These are phyloP conservation scores for Leptopilina boulardi DNA, from an alignment of 1,140 invertebrate genomes.

Conservation along the genomic window DNA sequence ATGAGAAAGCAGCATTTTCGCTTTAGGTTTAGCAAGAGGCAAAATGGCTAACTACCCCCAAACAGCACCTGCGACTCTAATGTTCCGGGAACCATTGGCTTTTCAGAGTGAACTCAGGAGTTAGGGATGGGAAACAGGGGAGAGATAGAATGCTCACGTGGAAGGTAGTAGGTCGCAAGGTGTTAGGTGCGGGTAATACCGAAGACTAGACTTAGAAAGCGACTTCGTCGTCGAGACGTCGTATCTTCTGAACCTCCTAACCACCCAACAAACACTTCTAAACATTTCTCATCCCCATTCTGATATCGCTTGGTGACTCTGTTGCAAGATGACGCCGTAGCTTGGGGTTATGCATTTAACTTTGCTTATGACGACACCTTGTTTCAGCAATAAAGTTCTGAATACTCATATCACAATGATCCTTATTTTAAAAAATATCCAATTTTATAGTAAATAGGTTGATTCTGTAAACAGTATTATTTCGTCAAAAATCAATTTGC, in stretches of 20 bases:
- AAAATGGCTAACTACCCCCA: constrained; percentile 63
- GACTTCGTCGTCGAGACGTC: constrained; percentile 59
- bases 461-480: too few species aligned
- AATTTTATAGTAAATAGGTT: too few species aligned
- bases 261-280: constrained; percentile 35
- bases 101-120: constrained; percentile 45
- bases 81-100: constrained; percentile 53
- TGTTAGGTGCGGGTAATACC: constrained; percentile 45
- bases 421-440: too few species aligned
- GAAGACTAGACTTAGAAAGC: constrained; percentile 58
- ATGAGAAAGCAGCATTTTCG: constrained; percentile 56
- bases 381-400: constrained; percentile 14
- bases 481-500: too few species aligned
- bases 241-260: constrained; percentile 56
- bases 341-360: constrained; percentile 47
- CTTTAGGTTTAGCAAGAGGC: constrained; percentile 58
- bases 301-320: constrained; percentile 44
- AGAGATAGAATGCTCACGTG: not conserved
- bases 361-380: constrained; percentile 45
- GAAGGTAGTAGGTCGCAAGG: constrained; percentile 49
- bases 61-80: constrained; percentile 66
- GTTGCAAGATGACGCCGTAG: constrained; percentile 42
- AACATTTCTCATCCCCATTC: constrained; percentile 44
- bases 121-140: not conserved
- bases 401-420: too few species aligned